These are phyloP conservation scores for Caenorhabditis latens DNA, from an alignment of 1,140 invertebrate species.

Conservation along the genomic window DNA sequence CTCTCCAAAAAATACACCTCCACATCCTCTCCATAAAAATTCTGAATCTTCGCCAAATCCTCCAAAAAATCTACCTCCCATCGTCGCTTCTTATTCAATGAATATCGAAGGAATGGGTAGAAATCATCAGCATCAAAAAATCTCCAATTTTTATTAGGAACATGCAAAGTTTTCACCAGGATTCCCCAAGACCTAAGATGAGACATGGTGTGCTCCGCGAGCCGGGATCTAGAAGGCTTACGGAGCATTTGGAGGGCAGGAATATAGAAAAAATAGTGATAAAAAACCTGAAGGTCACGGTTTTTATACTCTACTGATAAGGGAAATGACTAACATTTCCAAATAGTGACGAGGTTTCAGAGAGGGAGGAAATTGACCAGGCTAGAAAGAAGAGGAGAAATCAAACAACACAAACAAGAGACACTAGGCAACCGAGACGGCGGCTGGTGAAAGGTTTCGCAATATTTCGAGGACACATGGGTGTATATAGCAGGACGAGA, in stretches of 20 bases:
- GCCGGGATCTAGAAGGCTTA: neutral
- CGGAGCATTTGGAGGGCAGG: neutral
- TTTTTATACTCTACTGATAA: too few species aligned
- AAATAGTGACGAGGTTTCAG: too few species aligned
- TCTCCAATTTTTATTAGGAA: neutral
- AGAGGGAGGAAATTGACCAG: neutral
- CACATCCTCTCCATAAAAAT: neutral
- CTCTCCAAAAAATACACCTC: neutral
- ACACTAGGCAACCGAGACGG: neutral
- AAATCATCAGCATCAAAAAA: neutral
- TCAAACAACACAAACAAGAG: neutral
- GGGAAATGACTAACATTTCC: too few species aligned
- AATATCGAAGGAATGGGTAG: neutral
- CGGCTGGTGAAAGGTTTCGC: neutral
- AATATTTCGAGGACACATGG: neutral
- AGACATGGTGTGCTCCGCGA: slow-evolving; percentile 15
- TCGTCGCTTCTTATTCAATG: neutral
- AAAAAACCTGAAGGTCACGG: too few species aligned
- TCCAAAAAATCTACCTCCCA: slow-evolving; percentile 19
- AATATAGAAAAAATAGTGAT: neutral
- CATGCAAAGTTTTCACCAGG: neutral
- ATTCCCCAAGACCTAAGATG: slow-evolving; percentile 1
- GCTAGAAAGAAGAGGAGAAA: neutral
- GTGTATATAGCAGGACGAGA: too few species aligned
- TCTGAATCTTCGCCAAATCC: neutral